A percentile compares a stretch with the other conserved stretches of the same genome.
These are phyloP conservation scores for Sphaerophoria taeniata DNA, from an alignment of 2,888 invertebrate species.

Conservation along the genomic window DNA sequence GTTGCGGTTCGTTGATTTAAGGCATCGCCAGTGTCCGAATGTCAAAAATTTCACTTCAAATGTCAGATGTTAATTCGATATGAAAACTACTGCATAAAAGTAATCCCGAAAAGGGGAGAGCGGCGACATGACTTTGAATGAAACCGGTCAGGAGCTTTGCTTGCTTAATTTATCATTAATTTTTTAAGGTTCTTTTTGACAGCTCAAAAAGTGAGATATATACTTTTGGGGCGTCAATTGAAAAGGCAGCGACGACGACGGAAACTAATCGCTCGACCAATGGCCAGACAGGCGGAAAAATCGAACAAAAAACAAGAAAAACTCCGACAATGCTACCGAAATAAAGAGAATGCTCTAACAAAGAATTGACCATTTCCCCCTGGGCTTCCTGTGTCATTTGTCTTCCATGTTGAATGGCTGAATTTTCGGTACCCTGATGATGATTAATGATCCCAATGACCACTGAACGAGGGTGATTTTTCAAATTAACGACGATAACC, in stretches of 20 bases:
- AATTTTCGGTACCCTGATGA: conserved; percentile 17
- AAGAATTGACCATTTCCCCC: conserved; percentile 33
- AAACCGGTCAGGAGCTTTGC: conserved; percentile 44
- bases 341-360: not conserved
- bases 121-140: not conserved
- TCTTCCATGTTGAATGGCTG: conserved; percentile 35
- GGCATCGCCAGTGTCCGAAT: conserved; percentile 66
- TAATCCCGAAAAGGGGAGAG: conserved; percentile 7
- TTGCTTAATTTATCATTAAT: conserved; percentile 71
- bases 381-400: conserved; percentile 69
- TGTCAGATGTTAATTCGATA: conserved; percentile 68
- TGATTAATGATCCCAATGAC: conserved; percentile 69
- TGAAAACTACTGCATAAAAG: conserved; percentile 27
- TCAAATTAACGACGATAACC: conserved; percentile 35
- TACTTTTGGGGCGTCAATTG: conserved; percentile 19
- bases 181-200: conserved; percentile 63
- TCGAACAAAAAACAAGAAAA: conserved; percentile 33
- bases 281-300: conserved; percentile 65
- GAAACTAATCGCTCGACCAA: conserved; percentile 25
- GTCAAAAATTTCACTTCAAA: conserved; percentile 67
- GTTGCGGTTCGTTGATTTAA: conserved; percentile 63
- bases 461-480: conserved; percentile 56
- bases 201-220: conserved; percentile 59
- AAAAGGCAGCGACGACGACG: not conserved
- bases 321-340: conserved; percentile 68